Evolutionary conservation across 2,113 vertebrate genomes (phyloP), one percentile per base, ranked within the genome.

Genomic region (Perca schrenkii): DNA sequence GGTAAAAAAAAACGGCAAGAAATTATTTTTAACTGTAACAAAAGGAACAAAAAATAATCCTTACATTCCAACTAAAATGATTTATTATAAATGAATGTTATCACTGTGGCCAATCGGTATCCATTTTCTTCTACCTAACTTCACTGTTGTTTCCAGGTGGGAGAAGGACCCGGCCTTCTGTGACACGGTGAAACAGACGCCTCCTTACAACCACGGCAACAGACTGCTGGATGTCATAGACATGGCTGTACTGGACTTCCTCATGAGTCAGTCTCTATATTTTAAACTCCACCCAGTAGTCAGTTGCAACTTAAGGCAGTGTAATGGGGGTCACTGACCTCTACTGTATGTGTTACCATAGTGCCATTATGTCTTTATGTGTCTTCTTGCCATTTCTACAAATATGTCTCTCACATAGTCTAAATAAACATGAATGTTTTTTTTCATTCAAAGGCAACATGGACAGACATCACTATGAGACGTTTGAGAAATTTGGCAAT

Each of bases 381-480:
- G 40, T 43, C 40, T 43, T 43, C 10, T 43, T 43, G 40, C 8
- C 8, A 43, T 43, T 11, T 43, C 40, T 43, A 40, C 6, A 17
- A 57, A 43, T 52, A 61, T 57, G 40, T 31, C 28, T 21, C 4
- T 8, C 16, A 60, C 17, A 28, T 22, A 31, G 4, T 53, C 14
- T 34, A 3, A 74, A 61, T n/a, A 11, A 56, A 14, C 14, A 5
- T 31, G 6, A 14, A 31, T n/a, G 21, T 60, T 25, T 73, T 60
- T 31, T 73, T 56, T 49, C 15, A 52, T 28, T 0, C 10, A 10
- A 80, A 99, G 98, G 98, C 66, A 99, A 99, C 93, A 99, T 99
- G 98, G 98, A 99, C 91, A 90, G 98, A 74, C 98, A 99, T 87
- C 98, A 99, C 93, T 99, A 99, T 0, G 98, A 99, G 91, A 99